Evolutionary conservation across 2,888 invertebrate genomes (phyloP).

Genomic region (Leucophenga montana): DNA sequence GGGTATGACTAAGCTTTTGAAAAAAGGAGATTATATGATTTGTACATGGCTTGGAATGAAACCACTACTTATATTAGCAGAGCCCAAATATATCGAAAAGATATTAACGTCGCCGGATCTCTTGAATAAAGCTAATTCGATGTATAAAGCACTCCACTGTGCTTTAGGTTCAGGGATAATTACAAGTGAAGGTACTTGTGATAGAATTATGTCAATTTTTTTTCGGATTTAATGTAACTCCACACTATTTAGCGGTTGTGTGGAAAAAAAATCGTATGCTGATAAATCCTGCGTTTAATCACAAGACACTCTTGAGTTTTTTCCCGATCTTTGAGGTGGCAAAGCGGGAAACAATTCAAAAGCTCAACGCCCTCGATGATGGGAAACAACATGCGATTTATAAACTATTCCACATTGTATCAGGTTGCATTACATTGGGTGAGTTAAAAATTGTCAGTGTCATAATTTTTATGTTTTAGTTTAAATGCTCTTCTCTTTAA

Average conservation of each 20-base stretch:
- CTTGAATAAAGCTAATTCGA: background rate
- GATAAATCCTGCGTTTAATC: slow-evolving; percentile 18
- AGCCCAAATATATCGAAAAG: slow-evolving; percentile 8
- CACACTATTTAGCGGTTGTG: slow-evolving; percentile 1
- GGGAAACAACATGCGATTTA: background rate
- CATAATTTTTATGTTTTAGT: background rate
- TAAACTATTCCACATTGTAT: background rate
- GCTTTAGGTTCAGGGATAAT: background rate
- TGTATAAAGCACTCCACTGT: background rate
- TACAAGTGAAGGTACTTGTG: background rate
- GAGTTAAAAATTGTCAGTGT: background rate
- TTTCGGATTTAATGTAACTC: background rate
- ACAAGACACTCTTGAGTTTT: slow-evolving; percentile 19
- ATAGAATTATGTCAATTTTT: background rate
- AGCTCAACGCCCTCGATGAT: slow-evolving; percentile 12
- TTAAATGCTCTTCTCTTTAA: background rate
- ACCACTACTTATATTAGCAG: background rate
- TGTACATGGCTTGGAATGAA: background rate
- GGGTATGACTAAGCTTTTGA: background rate
- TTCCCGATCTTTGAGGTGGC: slow-evolving; percentile 1
- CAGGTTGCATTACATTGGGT: background rate
- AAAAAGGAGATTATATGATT: background rate
- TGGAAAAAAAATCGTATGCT: slow-evolving; percentile 20
- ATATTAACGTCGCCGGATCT: slow-evolving; percentile 9
- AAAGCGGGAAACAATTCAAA: background rate